Evolutionary conservation across 2,797 vertebrate species (phyloP), one percentile per base, ranked within the genome.

Genomic region (Esox lucius): DNA sequence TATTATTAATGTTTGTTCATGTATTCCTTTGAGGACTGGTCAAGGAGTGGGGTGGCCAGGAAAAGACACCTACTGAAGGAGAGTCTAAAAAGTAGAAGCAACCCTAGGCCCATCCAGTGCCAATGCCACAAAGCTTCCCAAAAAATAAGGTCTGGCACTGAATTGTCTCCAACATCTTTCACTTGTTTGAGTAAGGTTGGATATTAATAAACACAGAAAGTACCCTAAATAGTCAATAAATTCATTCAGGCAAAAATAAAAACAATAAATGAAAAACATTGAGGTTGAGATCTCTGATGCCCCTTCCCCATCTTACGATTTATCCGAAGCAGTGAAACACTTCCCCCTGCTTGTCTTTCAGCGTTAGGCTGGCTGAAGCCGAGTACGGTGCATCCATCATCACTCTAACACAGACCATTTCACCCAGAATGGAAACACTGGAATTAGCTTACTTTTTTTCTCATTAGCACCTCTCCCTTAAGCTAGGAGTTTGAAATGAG

Each of bases 321-420:
- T 31, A 56, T 31, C 35, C 13, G 31, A n/a, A 78, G 33, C 78
- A 67, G 77, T 82, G 64, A 79, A 62, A 69, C 75, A 86, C 84
- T 89, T 90, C 82, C 85, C 83, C 76, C 72, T 28, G 56, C 61
- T 84, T 90, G 83, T 6, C 16, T 0, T 1, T 4, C 71, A n/a
- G 5, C 76, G 80, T 71, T 87, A 90, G 53, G 0, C 33, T 75
- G 13, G 53, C 31, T 62, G 39, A 0, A 64, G 3, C 5, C 12
- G 16, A 71, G 3, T 0, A 11, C 48, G 61, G n/a, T n/a, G 3
- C 13, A 84, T 75, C 31, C 17, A 68, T 80, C 72, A 82, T 31
- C 31, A 24, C 9, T 26, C 59, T 68, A 12, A 74, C 16, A 69
- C 68, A 72, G 26, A 2, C 0, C 9, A 53, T 65, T 85, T 12